Evolutionary conservation across 1,140 invertebrate species (phyloP), one percentile per base, ranked within the genome.

Genomic region (Conus betulinus): DNA sequence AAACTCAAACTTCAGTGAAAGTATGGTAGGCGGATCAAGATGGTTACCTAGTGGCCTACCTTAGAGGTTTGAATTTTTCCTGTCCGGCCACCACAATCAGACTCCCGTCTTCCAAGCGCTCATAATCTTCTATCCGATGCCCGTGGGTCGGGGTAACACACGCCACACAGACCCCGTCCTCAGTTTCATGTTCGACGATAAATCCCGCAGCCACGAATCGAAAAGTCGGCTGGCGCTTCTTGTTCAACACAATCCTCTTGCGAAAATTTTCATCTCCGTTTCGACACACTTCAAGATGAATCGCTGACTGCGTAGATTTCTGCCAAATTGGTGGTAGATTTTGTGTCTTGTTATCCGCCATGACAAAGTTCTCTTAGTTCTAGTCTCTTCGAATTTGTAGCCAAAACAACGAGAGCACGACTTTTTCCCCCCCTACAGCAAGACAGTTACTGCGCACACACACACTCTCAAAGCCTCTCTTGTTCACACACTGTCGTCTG

Each of bases 41-140:
- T 39, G 39, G 3, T 15, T 60, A 60, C 15, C 15, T 60, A 60
- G 8, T 4, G 0, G 57, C 57, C 57, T 91, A 93, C 92, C 88
- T 91, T 67, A 93, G 85, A 25, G 71, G 51, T 84, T 90, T 90
- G 83, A 93, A 93, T 52, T 57, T 87, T 84, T 93, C 92, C 83
- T 91, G 88, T 13, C 91, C 91, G 10, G 91, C 91, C 17, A 90
- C 91, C 60, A 93, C 92, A 85, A 92, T 90, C 52, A 74, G 27
- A 84, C 88, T 85, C n/a, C 92, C 92, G 57, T 92, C 91, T 76
- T 91, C 76, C n/a, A 93, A 55, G 11, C 89, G 79, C 51, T 89
- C 82, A 8, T 91, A 91, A 90, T 91, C 85, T 13, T 71, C 86
- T 51, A 91, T 52, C 53, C 89, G 67, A 71, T 89, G 89, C 20